These are phyloP conservation scores for Alces alces DNA, from an alignment of 2,113 vertebrate species.

Conservation along the genomic window DNA sequence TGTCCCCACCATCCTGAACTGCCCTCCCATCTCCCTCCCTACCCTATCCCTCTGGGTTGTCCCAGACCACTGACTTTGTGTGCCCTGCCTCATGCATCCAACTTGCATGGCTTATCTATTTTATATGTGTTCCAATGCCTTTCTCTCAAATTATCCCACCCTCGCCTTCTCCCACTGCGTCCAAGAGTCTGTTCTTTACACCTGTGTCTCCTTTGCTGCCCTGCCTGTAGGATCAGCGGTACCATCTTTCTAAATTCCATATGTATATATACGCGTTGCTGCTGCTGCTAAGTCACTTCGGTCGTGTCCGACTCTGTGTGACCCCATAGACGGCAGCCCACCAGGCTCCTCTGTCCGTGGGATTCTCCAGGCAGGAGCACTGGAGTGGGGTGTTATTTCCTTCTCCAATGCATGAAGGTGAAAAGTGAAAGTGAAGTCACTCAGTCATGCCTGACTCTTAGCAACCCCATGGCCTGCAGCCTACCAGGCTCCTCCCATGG, in stretches of 20 bases:
- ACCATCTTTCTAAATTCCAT: not conserved
- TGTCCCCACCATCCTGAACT: not conserved
- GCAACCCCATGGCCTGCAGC: too few species aligned
- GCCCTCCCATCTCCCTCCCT: not conserved
- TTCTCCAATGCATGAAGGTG: not conserved
- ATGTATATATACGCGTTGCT: not conserved
- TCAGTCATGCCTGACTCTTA: too few species aligned
- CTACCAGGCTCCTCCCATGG: not conserved
- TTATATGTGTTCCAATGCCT: not conserved
- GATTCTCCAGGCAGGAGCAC: not conserved
- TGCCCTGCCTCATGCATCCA: not conserved
- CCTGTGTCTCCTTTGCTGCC: not conserved
- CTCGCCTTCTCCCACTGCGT: not conserved
- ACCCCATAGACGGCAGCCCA: accelerated
- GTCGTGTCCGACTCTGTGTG: not conserved
- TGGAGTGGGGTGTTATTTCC: too few species aligned
- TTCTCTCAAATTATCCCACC: not conserved
- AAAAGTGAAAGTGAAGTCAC: too few species aligned
- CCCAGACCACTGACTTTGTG: not conserved
- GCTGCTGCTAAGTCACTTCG: not conserved
- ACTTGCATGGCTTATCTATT: not conserved
- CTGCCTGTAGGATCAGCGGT: not conserved
- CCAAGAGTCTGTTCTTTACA: not conserved
- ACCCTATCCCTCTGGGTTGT: not conserved
- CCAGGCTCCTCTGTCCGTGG: accelerated